Percentiles rank a stretch among this genome's conserved stretches.
Evolutionary conservation across 2,888 invertebrate genomes (phyloP).

Genomic region (Apotomis capreana): DNA sequence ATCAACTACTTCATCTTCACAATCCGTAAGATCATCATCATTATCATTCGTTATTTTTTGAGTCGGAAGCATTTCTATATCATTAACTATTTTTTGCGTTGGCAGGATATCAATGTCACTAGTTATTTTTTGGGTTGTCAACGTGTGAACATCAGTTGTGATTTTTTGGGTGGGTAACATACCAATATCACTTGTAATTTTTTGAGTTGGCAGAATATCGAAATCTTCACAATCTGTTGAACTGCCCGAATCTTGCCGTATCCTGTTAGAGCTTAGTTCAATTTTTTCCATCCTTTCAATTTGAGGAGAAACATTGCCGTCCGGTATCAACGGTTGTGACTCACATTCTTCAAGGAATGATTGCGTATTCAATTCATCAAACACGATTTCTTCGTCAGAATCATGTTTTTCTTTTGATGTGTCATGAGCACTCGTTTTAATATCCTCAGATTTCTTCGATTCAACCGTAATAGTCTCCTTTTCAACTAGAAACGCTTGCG

Average conservation of each 20-base stretch:
- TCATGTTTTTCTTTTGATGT: constrained; percentile 48
- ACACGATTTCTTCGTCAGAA: constrained; percentile 66
- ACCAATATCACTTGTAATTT: constrained; percentile 51
- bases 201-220: constrained; percentile 57
- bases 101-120: constrained; percentile 35
- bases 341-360: constrained; percentile 57
- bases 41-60: constrained; percentile 36
- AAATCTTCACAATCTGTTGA: constrained; percentile 65
- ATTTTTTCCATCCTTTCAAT: constrained; percentile 45
- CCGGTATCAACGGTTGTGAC: constrained; percentile 66
- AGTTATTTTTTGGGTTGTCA: constrained; percentile 54
- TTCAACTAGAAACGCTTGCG: constrained; percentile 45
- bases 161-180: constrained; percentile 56
- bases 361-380: constrained; percentile 65
- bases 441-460: constrained; percentile 17
- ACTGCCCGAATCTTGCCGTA: constrained; percentile 52
- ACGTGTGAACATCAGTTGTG: constrained; percentile 26
- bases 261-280: constrained; percentile 44
- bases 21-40: constrained; percentile 47
- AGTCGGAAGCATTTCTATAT: constrained; percentile 40
- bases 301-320: constrained; percentile 39
- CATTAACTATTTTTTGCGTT: constrained; percentile 30
- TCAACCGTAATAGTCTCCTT: constrained; percentile 33
- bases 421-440: constrained; percentile 42
- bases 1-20: constrained; percentile 45